phyloP scores from a whole-genome alignment of 35 echinoderm and acorn worm species.

The Lytechinus pictus region DNA sequence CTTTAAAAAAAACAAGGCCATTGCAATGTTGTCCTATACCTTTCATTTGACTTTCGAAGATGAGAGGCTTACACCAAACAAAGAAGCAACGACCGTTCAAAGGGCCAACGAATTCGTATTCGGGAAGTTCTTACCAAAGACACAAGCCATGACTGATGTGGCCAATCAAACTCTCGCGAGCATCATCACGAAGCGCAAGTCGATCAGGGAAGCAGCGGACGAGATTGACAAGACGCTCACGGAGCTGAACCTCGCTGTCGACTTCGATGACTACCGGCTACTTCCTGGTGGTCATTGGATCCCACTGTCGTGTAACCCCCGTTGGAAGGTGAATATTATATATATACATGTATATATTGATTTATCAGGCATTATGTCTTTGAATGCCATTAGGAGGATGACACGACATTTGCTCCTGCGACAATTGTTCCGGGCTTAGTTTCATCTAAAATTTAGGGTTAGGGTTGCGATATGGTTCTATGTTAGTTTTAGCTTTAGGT shows the following conservation, averaged over 20 bases:
- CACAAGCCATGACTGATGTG: background rate
- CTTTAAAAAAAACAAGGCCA: too few relatives aligned
- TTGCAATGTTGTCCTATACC: too few relatives aligned
- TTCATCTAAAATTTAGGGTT: too few relatives aligned
- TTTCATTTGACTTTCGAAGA: background rate
- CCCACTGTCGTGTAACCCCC: constrained; percentile 47
- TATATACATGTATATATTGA: background rate
- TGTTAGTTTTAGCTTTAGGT: too few relatives aligned
- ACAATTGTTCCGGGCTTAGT: too few relatives aligned
- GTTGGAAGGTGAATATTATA: constrained; percentile 57
- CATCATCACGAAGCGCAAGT: background rate
- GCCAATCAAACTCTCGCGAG: background rate
- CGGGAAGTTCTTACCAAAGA: background rate
- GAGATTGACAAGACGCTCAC: background rate
- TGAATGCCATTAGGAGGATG: too few relatives aligned
- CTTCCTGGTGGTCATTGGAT: constrained; percentile 63
- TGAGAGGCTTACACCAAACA: background rate
- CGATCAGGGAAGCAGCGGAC: background rate
- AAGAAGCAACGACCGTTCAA: background rate
- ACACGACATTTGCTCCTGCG: too few relatives aligned
- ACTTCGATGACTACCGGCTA: constrained; percentile 50
- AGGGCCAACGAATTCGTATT: background rate
- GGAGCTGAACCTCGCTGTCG: background rate
- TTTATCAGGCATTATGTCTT: too few relatives aligned
- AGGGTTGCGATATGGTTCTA: too few relatives aligned